Base-by-base conservation (phyloP, 1,140 invertebrate species). In the Drosophila lini region DNA sequence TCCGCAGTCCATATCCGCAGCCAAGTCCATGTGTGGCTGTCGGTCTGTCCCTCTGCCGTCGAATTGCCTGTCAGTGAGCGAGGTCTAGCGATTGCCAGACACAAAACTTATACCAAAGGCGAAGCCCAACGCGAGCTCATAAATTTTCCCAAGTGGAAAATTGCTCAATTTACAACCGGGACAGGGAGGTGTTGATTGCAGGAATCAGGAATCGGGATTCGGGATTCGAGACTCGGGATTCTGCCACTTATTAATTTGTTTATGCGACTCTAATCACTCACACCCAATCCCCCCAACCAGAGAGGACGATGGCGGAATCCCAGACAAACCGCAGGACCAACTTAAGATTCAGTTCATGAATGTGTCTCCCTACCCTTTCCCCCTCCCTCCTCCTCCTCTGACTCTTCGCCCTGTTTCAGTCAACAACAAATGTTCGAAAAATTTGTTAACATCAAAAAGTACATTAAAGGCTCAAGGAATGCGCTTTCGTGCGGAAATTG, bases 391-490 rank as follows among this genome's bases (percentile, higher is more conserved):
- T 1, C 45, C 42, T 34, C 15, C 36, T 41, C 10, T 47, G 40
- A 38, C 22, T 28, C 10, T 11, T 11, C 58, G 25, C 40, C 42
- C 56, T 10, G 32, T 22, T 55, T 76, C 65, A 86, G 80, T 74
- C 70, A 88, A 77, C 75, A 86, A 84, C 78, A 88, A 88, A 88
- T 88, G 84, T 89, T 89, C 75, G 60, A 89, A 88, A 86, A 88
- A 88, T 88, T 88, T 88, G 84, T 88, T 88, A 88, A 88, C 84
- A 88, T 88, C 84, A 88, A 89, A 88, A 88, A 88, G 84, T 88
- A 88, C 84, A 88, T 88, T 88, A 88, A 88, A 88, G 84, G 84
- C 84, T 88, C 84, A 88, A 84, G 74, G 84, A 88, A 88, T 88
- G 84, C 84, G 84, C 84, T 88, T 88, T 88, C 84, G 84, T 88